Evolutionary conservation across 2,113 vertebrate genomes (phyloP).

Genomic region (Alethe castanea): DNA sequence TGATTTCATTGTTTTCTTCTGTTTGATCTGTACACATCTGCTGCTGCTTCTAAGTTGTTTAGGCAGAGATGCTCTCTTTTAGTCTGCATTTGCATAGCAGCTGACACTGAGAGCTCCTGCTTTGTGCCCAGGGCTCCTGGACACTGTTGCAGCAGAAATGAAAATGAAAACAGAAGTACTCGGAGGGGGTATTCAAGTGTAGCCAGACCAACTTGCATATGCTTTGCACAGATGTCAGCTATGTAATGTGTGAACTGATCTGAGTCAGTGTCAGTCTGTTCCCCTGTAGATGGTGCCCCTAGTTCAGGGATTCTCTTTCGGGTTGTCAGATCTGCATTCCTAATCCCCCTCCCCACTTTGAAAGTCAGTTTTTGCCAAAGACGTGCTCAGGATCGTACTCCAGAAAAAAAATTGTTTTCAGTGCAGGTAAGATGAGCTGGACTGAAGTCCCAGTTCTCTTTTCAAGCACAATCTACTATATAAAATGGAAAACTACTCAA

Average conservation of each 20-base stretch:
- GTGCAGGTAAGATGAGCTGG: background rate
- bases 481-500: background rate
- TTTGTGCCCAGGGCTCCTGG: background rate
- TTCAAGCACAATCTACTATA: background rate
- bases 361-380: background rate
- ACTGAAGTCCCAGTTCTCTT: background rate
- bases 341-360: background rate
- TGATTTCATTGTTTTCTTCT: slow-evolving; percentile 23
- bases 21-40: slow-evolving; percentile 11
- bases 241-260: background rate
- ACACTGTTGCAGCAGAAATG: background rate
- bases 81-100: background rate
- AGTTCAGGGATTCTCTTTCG: slow-evolving; percentile 34
- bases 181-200: background rate
- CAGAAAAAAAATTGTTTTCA: background rate
- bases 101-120: background rate
- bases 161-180: background rate
- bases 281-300: slow-evolving; percentile 65
- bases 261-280: slow-evolving; percentile 12
- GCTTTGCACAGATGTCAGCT: background rate
- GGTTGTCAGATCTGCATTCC: background rate
- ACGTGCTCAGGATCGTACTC: background rate
- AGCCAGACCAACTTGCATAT: background rate
- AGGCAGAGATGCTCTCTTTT: background rate
- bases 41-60: background rate